A percentile compares a stretch with the other conserved stretches of the same genome.
Conservation (phyloP, 2,888 invertebrate species). For the Fabriciana adippe region DNA sequence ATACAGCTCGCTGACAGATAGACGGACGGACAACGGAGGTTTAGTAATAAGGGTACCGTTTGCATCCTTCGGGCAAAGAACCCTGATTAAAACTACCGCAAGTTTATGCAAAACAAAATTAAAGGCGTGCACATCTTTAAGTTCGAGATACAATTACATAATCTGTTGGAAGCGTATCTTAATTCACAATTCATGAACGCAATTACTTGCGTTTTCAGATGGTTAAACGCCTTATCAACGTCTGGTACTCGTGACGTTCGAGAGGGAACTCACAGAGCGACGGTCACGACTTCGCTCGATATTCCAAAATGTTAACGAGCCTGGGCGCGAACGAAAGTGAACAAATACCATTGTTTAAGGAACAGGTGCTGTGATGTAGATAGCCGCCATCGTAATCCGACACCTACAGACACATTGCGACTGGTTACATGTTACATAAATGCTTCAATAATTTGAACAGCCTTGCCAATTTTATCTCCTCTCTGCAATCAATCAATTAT, state of each 20-base stretch:
- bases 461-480: neutral
- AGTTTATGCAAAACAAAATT: conserved; percentile 15
- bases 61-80: no score
- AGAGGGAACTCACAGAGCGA: conserved; percentile 64
- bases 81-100: neutral
- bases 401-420: conserved; percentile 42
- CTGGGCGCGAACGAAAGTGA: conserved; percentile 67
- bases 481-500: neutral
- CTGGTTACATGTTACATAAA: conserved; percentile 24
- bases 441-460: conserved; percentile 5
- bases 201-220: conserved; percentile 37
- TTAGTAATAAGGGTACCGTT: no score
- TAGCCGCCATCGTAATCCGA: conserved; percentile 50
- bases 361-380: conserved; percentile 63
- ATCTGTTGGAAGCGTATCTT: conserved; percentile 32
- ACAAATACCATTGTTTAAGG: conserved; percentile 62
- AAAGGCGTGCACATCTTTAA: conserved; percentile 26
- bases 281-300: conserved; percentile 71
- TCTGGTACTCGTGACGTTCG: conserved; percentile 61
- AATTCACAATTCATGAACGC: conserved; percentile 37
- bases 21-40: no score
- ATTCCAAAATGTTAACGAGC: conserved; percentile 72
- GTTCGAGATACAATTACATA: conserved; percentile 29
- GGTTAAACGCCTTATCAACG: conserved; percentile 37
- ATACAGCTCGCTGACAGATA: no score